Conservation (phyloP, 2,888 invertebrate genomes). For the Cheilosia vernalis region DNA sequence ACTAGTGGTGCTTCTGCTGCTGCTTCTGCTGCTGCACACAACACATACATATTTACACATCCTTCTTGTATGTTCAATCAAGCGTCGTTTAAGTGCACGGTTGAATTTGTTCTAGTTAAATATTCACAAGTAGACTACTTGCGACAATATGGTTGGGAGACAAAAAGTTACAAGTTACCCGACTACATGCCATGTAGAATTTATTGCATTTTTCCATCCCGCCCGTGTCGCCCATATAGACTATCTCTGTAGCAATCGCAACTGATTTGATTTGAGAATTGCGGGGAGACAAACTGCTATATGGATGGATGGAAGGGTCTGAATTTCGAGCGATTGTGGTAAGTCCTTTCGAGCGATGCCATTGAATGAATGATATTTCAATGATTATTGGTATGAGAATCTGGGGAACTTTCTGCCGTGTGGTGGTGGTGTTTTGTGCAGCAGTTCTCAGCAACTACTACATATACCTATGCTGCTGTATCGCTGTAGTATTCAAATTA, state of each 20-base stretch:
- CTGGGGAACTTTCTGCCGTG: conserved; percentile 4
- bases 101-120: conserved; percentile 75
- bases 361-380: conserved; percentile 61
- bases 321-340: conserved; percentile 57
- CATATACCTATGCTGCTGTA: not conserved
- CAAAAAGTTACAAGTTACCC: conserved; percentile 74
- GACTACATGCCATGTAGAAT: conserved; percentile 72
- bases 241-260: not conserved
- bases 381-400: conserved; percentile 51
- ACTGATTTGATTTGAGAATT: conserved; percentile 69
- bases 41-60: conserved; percentile 48
- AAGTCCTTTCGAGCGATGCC: conserved; percentile 43
- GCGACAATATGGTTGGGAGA: conserved; percentile 70
- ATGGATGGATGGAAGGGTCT: conserved; percentile 47
- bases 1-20: no score
- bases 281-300: conserved; percentile 50
- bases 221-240: not conserved
- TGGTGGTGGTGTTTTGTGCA: conserved; percentile 3
- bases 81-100: conserved; percentile 74
- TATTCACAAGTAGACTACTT: conserved; percentile 72
- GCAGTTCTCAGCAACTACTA: no score
- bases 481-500: conserved; percentile 43
- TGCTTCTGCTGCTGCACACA: not conserved
- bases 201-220: conserved; percentile 64
- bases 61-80: conserved; percentile 73